phyloP scores from a whole-genome alignment of 2,888 invertebrate species.

The Vannuccia rotundouncinata region DNA sequence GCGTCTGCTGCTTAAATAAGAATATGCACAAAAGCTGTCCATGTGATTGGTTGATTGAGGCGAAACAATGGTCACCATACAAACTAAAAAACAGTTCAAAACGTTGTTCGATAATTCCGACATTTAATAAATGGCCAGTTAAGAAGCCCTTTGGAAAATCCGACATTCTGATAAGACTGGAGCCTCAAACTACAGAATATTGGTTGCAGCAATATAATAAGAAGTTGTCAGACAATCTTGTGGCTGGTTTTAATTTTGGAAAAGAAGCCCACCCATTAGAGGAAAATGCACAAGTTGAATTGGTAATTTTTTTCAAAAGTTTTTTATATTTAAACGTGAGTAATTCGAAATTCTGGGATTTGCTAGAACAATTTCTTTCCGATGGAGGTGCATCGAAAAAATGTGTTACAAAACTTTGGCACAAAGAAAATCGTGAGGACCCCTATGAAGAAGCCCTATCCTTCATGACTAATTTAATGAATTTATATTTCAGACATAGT shows the following conservation, averaged over 20 bases:
- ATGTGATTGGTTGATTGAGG: not conserved
- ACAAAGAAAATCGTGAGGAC: not conserved
- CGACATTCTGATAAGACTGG: no score
- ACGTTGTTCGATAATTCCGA: not conserved
- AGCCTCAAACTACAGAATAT: no score
- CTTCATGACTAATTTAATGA: not conserved
- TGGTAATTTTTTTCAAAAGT: not conserved
- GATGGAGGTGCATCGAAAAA: not conserved
- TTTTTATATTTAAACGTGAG: no score
- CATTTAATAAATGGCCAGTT: not conserved
- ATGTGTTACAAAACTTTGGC: not conserved
- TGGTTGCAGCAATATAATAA: not conserved
- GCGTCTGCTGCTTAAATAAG: conserved; percentile 18
- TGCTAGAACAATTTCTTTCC: not conserved
- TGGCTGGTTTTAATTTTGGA: not conserved
- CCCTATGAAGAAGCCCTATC: not conserved
- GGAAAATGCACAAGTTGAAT: not conserved
- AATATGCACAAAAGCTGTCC: not conserved
- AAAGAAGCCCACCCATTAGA: not conserved
- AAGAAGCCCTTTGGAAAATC: not conserved
- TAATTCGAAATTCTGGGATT: not conserved
- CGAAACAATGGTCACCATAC: not conserved
- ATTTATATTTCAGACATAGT: not conserved
- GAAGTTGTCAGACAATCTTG: not conserved
- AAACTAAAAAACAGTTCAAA: not conserved